A percentile compares a stretch with the other conserved stretches of the same genome.
These are phyloP conservation scores for Apoda limacodes DNA, from an alignment of 2,888 invertebrate species.

Conservation along the genomic window DNA sequence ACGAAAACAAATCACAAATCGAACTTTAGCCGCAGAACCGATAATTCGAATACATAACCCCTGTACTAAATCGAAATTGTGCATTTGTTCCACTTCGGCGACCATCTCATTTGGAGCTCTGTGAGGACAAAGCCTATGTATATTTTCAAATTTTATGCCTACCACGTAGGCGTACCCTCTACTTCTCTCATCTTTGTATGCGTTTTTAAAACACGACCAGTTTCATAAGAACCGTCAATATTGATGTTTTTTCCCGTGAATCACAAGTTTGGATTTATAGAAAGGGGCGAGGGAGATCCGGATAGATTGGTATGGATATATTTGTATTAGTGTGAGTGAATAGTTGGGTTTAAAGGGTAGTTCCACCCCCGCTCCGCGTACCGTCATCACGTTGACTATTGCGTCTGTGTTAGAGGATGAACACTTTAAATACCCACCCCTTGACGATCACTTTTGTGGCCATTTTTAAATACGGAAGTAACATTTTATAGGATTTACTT, in stretches of 20 bases:
- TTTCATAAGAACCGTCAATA: conserved; percentile 30
- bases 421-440: conserved; percentile 63
- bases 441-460: conserved; percentile 58
- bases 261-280: conserved; percentile 9
- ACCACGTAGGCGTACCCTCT: conserved; percentile 36
- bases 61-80: conserved; percentile 33
- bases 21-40: too few species aligned
- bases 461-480: too few species aligned
- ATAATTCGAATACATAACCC: conserved; percentile 3
- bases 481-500: too few species aligned
- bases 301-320: conserved; percentile 26
- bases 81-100: conserved; percentile 50
- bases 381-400: conserved; percentile 61
- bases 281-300: conserved; percentile 27
- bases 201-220: conserved; percentile 32
- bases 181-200: conserved; percentile 26
- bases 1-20: too few species aligned
- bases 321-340: conserved; percentile 35
- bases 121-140: conserved; percentile 43
- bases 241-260: too few species aligned
- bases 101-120: conserved; percentile 55
- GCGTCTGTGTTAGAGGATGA: conserved; percentile 62
- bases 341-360: conserved; percentile 49
- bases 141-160: conserved; percentile 66
- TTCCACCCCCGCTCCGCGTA: conserved; percentile 50